These are phyloP conservation scores for Xenopus petersii DNA, from an alignment of 2,797 vertebrate species.

Conservation along the genomic window DNA sequence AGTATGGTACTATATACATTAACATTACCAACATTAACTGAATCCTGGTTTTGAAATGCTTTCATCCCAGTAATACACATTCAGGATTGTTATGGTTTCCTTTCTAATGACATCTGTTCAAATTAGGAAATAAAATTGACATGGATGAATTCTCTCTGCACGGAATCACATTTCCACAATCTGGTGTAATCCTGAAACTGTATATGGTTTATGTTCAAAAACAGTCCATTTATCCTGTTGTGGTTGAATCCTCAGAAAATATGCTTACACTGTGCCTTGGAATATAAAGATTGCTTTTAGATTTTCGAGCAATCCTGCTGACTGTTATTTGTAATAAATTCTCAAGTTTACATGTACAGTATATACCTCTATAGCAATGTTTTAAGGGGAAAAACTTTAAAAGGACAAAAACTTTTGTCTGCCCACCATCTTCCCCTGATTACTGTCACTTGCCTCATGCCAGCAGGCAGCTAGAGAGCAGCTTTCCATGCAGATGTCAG, in stretches of 20 bases:
- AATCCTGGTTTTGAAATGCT: no score
- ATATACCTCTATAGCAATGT: no score
- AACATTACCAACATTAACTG: no score
- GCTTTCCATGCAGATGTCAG: constrained; percentile 11
- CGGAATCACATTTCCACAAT: constrained; percentile 35
- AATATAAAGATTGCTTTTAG: no score
- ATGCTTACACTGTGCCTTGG: not conserved
- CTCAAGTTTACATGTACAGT: no score
- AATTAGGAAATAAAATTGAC: constrained; percentile 37
- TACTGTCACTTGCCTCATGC: constrained; percentile 1
- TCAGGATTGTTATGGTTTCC: no score
- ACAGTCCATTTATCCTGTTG: constrained; percentile 35
- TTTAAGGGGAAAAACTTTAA: not conserved
- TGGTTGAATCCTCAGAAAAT: no score
- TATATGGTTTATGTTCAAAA: constrained; percentile 19
- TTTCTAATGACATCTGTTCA: constrained; percentile 21
- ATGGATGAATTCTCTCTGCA: constrained; percentile 38
- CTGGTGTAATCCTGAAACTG: constrained; percentile 18
- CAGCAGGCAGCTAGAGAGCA: not conserved
- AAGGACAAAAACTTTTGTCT: not conserved
- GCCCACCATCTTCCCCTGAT: not conserved
- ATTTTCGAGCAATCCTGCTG: no score
- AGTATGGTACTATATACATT: no score
- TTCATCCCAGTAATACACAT: no score
- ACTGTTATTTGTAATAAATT: no score